Conservation (phyloP, 2,113 vertebrate genomes). For the Burhinus bistriatus region DNA sequence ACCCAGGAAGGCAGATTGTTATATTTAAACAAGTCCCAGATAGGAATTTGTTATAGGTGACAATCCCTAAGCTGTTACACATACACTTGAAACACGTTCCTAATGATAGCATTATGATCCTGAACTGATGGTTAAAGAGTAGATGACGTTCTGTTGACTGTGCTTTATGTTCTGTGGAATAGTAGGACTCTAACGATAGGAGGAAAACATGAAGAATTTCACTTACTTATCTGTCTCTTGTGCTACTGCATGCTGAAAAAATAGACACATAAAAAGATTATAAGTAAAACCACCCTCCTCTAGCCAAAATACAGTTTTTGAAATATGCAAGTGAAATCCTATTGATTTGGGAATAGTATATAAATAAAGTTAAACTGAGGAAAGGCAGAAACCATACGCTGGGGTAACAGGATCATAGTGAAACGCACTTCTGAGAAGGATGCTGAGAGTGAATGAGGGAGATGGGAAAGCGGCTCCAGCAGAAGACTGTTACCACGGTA, state of each 20-base stretch:
- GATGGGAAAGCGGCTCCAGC: background rate
- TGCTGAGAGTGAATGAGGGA: too few relatives aligned
- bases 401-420: background rate
- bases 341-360: background rate
- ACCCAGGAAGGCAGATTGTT: background rate
- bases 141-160: background rate
- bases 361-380: background rate
- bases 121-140: background rate
- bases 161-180: background rate
- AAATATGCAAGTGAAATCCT: background rate
- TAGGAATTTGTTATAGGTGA: background rate
- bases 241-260: background rate
- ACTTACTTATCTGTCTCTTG: background rate
- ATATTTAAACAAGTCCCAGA: background rate
- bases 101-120: conserved; percentile 15
- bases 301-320: background rate
- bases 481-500: background rate
- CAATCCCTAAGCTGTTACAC: background rate
- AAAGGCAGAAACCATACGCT: background rate
- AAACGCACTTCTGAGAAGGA: background rate
- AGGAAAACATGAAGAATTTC: background rate
- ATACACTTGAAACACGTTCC: background rate
- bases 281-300: background rate
- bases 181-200: background rate
- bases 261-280: background rate